phyloP scores from a whole-genome alignment of 2,888 invertebrate species.

The Tanypteryx hageni region DNA sequence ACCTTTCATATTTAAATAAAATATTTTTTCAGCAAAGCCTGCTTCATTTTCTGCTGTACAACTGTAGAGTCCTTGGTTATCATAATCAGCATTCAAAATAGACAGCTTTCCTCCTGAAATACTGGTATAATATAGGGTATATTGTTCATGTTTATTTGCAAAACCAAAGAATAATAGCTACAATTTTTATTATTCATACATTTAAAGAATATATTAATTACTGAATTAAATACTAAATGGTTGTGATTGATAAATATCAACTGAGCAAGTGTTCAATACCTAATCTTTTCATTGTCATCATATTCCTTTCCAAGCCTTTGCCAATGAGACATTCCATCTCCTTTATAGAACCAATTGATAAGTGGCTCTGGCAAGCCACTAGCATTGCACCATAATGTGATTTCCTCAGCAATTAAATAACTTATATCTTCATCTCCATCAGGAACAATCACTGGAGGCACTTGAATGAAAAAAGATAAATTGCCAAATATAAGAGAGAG shows the following conservation, averaged over 20 bases:
- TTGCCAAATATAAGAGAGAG: background rate
- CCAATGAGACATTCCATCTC: constrained; percentile 35
- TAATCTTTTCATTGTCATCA: background rate
- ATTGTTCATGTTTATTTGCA: constrained; percentile 74
- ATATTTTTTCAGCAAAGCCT: constrained; percentile 76
- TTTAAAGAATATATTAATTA: background rate
- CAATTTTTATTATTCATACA: background rate
- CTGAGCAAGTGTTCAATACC: background rate
- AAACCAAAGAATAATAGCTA: constrained; percentile 70
- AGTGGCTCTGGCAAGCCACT: constrained; percentile 47
- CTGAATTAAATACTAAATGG: background rate
- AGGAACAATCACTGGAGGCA: background rate
- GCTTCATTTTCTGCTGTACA: constrained; percentile 80
- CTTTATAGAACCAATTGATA: constrained; percentile 45
- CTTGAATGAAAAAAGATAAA: background rate
- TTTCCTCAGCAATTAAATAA: background rate
- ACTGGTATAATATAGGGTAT: constrained; percentile 33
- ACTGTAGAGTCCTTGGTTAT: constrained; percentile 78
- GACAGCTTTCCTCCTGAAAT: constrained; percentile 71
- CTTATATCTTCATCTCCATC: constrained; percentile 43
- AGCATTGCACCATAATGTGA: constrained; percentile 50
- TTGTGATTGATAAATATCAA: background rate
- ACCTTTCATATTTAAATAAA: constrained; percentile 76
- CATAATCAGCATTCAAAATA: constrained; percentile 74
- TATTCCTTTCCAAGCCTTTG: constrained; percentile 34